Evolutionary conservation across 2,113 vertebrate species (phyloP).

Genomic region (Mesembrinibis cayennensis): DNA sequence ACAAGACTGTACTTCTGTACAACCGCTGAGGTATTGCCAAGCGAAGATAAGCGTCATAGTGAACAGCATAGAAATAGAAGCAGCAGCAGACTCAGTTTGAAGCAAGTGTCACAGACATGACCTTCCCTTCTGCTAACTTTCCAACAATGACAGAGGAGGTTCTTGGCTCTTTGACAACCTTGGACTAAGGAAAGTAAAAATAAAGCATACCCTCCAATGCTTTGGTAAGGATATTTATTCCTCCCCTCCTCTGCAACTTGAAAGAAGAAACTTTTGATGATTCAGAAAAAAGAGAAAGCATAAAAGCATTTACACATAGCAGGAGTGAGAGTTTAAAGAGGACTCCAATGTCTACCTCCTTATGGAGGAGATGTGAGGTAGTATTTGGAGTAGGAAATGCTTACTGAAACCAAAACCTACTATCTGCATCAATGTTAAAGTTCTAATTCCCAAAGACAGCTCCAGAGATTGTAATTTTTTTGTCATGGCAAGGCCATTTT

Average conservation of each 20-base stretch:
- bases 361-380: neutral
- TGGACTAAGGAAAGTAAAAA: neutral
- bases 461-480: neutral
- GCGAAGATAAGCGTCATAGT: neutral
- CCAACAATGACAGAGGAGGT: neutral
- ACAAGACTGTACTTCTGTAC: neutral
- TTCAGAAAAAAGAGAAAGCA: neutral
- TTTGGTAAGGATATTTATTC: slow-evolving; percentile 2
- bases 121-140: neutral
- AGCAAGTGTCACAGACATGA: slow-evolving; percentile 5
- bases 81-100: neutral
- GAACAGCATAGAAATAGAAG: neutral
- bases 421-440: neutral
- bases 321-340: neutral
- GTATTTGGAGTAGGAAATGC: neutral
- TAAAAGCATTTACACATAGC: neutral
- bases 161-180: slow-evolving; percentile 10
- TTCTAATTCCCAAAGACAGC: neutral
- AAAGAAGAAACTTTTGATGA: neutral
- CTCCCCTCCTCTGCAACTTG: neutral
- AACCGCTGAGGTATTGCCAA: neutral
- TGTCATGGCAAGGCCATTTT: neutral
- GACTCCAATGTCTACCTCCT: neutral
- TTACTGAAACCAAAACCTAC: neutral
- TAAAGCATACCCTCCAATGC: neutral